phyloP scores from a whole-genome alignment of 2,113 vertebrate genomes.

The Shinisaurus crocodilurus region DNA sequence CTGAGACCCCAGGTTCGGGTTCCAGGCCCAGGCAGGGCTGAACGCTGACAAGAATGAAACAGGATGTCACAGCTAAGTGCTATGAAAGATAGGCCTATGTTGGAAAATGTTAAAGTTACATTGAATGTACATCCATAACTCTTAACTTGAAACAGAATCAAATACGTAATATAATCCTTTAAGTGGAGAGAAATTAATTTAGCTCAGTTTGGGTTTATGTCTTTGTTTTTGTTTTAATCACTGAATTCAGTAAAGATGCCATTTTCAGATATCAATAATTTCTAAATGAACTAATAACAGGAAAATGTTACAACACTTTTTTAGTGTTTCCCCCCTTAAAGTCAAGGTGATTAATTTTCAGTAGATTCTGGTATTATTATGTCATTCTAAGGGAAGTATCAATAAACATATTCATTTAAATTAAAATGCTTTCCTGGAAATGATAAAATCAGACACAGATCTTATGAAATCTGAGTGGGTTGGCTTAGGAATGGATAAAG shows the following conservation, averaged over 20 bases:
- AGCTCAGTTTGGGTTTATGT: background rate
- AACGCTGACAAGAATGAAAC: too few relatives aligned
- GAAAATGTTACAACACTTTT: background rate
- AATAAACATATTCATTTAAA: background rate
- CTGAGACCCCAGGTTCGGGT: too few relatives aligned
- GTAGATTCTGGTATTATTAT: background rate
- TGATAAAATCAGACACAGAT: background rate
- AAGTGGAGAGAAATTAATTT: background rate
- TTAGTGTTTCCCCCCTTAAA: background rate
- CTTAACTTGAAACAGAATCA: background rate
- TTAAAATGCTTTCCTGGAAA: background rate
- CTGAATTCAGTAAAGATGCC: background rate
- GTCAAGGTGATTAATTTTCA: slow-evolving; percentile 16
- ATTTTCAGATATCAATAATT: background rate
- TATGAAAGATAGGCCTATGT: too few relatives aligned
- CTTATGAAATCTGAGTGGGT: background rate
- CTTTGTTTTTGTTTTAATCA: slow-evolving; percentile 21
- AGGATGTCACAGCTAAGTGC: too few relatives aligned
- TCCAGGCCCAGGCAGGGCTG: too few relatives aligned
- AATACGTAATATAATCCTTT: background rate
- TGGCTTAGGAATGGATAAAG: background rate
- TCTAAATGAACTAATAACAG: slow-evolving; percentile 1
- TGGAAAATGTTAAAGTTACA: too few relatives aligned
- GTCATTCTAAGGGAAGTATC: background rate
- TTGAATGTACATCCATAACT: background rate